phyloP scores from a whole-genome alignment of 2,797 vertebrate species.

The Centroberyx gerrardi region DNA sequence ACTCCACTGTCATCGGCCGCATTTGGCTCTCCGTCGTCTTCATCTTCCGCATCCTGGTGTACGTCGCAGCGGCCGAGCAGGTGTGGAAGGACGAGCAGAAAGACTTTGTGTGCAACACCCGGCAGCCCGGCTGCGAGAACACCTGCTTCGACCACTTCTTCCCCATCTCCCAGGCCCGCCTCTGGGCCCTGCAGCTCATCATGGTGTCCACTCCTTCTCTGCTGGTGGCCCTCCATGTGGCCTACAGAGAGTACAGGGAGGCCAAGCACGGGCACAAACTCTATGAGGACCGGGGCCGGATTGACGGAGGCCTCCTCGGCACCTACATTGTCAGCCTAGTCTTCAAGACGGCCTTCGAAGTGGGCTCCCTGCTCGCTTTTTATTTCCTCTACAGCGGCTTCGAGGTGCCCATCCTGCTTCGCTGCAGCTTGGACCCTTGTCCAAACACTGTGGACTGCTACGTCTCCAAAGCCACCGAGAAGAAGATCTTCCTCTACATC shows the following conservation, averaged over 20 bases:
- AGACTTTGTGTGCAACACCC: slow-evolving; percentile 90
- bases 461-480: slow-evolving; percentile 90
- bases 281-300: slow-evolving; percentile 81
- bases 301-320: slow-evolving; percentile 89
- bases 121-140: slow-evolving; percentile 92
- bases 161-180: slow-evolving; percentile 90
- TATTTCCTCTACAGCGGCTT: slow-evolving; percentile 91
- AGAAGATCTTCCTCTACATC: slow-evolving; percentile 91
- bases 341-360: slow-evolving; percentile 89
- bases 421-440: slow-evolving; percentile 88
- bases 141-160: slow-evolving; percentile 93
- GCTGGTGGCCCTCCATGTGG: slow-evolving; percentile 91
- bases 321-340: slow-evolving; percentile 90
- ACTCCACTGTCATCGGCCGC: slow-evolving; percentile 89
- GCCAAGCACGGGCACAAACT: slow-evolving; percentile 81
- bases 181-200: slow-evolving; percentile 94
- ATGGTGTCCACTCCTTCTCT: slow-evolving; percentile 92
- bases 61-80: slow-evolving; percentile 88
- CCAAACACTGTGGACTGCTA: slow-evolving; percentile 91
- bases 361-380: slow-evolving; percentile 89
- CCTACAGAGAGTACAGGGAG: slow-evolving; percentile 88
- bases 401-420: slow-evolving; percentile 84
- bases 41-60: slow-evolving; percentile 90
- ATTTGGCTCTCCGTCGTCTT: slow-evolving; percentile 92
- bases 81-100: slow-evolving; percentile 92